phyloP scores from a whole-genome alignment of 2,113 vertebrate genomes.

The Beaufortia kweichowensis region DNA sequence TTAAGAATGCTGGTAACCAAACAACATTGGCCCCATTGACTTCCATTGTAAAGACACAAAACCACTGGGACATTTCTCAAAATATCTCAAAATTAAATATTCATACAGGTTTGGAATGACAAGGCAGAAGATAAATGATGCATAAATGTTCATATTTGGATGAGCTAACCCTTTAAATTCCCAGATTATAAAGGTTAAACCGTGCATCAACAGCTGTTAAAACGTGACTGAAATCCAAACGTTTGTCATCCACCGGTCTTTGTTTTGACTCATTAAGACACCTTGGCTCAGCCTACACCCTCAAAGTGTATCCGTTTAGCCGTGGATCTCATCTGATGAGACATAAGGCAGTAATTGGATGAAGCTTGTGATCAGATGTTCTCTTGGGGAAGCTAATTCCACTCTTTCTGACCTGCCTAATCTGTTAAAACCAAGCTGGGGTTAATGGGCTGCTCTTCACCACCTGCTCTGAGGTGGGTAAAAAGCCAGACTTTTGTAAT shows the following conservation, averaged over 20 bases:
- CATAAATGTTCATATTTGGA: no score
- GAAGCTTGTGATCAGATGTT: conserved; percentile 70
- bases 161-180: no score
- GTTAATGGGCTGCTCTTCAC: conserved; percentile 50
- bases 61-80: no score
- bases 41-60: no score
- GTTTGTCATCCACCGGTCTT: neutral
- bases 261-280: conserved; percentile 34
- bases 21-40: no score
- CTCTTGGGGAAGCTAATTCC: conserved; percentile 69
- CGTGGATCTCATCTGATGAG: conserved; percentile 64
- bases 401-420: conserved; percentile 67
- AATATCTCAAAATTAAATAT: no score
- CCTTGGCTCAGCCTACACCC: conserved; percentile 30
- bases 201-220: conserved; percentile 10
- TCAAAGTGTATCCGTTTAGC: conserved; percentile 48
- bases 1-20: no score
- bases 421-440: conserved; percentile 63
- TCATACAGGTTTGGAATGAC: no score
- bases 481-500: conserved; percentile 17
- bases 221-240: conserved; percentile 12
- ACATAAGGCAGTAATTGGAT: conserved; percentile 69
- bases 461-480: conserved; percentile 36
- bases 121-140: no score
- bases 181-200: neutral